These are phyloP conservation scores for Argopecten irradians DNA, from an alignment of 1,140 invertebrate genomes.

Conservation along the genomic window DNA sequence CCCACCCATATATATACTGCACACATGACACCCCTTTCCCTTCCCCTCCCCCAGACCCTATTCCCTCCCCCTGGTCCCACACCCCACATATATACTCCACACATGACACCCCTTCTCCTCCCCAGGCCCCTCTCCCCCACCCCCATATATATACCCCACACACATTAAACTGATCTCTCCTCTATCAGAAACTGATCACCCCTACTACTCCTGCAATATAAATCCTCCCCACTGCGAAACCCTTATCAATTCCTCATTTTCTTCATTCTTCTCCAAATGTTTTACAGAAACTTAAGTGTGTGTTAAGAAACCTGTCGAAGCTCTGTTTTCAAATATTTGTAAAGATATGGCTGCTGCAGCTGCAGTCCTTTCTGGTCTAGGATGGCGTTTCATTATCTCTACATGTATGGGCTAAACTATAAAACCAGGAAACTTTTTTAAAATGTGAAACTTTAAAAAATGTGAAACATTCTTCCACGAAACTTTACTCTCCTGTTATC, in stretches of 20 bases:
- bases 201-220: neutral
- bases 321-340: neutral
- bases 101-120: neutral
- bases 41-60: no score
- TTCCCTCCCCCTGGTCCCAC: neutral
- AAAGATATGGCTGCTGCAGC: neutral
- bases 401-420: neutral
- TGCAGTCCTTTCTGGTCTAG: neutral
- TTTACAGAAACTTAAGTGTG: neutral
- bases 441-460: neutral
- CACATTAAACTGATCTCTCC: neutral
- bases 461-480: neutral
- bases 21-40: no score
- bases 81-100: neutral
- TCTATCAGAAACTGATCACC: neutral
- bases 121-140: no score
- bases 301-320: neutral
- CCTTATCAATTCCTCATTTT: neutral
- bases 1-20: no score
- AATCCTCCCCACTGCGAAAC: neutral
- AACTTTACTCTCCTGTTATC: neutral
- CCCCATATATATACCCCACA: neutral
- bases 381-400: neutral
- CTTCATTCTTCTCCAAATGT: neutral
- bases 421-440: neutral